phyloP scores from a whole-genome alignment of 2,113 vertebrate genomes.

The Saguinus midas region DNA sequence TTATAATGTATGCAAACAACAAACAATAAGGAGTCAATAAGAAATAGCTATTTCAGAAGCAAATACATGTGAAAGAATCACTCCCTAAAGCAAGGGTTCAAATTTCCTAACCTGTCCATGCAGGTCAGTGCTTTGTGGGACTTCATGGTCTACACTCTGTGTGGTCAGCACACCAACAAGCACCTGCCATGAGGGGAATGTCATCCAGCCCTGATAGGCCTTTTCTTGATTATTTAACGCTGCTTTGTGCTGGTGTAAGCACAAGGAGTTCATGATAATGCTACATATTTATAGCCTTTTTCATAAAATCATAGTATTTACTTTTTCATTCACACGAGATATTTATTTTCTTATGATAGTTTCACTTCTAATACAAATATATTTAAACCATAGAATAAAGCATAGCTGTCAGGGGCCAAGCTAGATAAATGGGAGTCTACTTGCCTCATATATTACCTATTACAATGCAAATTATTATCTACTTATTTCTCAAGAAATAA shows the following conservation, averaged over 20 bases:
- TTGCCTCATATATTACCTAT: not conserved
- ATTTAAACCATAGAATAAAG: not conserved
- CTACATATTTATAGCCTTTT: not conserved
- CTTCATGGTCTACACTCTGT: not conserved
- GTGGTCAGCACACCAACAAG: not conserved
- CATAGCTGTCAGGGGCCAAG: not conserved
- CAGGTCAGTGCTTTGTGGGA: not conserved
- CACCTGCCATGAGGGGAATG: not conserved
- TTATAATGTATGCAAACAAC: not conserved
- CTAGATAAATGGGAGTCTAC: not conserved
- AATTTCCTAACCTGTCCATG: not conserved
- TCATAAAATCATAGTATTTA: not conserved
- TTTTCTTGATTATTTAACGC: not conserved
- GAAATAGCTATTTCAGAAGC: not conserved
- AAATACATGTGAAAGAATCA: not conserved
- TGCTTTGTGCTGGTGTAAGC: not conserved
- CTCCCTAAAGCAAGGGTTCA: not conserved
- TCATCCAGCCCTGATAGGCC: not conserved
- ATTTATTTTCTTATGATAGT: not conserved
- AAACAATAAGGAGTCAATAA: not conserved
- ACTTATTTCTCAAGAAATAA: slow-evolving; percentile 2
- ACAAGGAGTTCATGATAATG: not conserved
- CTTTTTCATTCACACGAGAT: not conserved
- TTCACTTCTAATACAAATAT: not conserved
- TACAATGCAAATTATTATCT: not conserved